A percentile compares a stretch with the other conserved stretches of the same genome.
Conservation (phyloP, 2,797 vertebrate genomes). For the Esox lucius region DNA sequence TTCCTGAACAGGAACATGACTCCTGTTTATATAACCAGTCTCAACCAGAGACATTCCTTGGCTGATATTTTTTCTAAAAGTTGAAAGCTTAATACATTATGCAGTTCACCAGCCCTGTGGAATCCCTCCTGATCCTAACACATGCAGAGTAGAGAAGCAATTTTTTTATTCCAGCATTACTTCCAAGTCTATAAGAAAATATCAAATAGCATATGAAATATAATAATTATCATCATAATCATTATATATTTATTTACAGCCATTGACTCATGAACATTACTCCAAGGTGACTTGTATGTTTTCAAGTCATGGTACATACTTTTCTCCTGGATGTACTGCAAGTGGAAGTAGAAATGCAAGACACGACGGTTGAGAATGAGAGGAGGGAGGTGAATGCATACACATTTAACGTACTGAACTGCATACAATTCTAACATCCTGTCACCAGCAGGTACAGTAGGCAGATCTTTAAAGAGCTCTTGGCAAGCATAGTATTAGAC, state of each 20-base stretch:
- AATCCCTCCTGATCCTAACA: constrained; percentile 20
- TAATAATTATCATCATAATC: too few species aligned
- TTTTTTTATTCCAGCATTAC: neutral
- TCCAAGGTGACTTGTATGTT: neutral
- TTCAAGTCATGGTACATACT: neutral
- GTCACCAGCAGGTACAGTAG: constrained; percentile 30
- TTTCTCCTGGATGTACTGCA: neutral
- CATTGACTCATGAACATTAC: neutral
- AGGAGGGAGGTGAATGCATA: constrained; percentile 21
- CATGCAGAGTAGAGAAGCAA: constrained; percentile 16
- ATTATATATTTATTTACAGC: neutral
- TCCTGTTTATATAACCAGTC: constrained; percentile 46
- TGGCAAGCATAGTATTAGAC: constrained; percentile 39
- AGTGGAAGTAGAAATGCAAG: neutral
- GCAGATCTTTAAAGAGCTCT: constrained; percentile 32
- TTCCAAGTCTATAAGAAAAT: neutral
- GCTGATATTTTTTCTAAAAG: constrained; percentile 23
- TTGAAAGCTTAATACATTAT: constrained; percentile 43
- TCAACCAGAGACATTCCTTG: constrained; percentile 40
- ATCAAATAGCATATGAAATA: too few species aligned
- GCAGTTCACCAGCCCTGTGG: constrained; percentile 37
- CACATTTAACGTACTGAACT: constrained; percentile 16
- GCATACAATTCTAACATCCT: constrained; percentile 24
- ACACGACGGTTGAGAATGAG: neutral
- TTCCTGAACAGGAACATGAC: constrained; percentile 1